These are phyloP conservation scores for Pelecanoides urinatrix DNA, from an alignment of 2,113 vertebrate species.

Conservation along the genomic window DNA sequence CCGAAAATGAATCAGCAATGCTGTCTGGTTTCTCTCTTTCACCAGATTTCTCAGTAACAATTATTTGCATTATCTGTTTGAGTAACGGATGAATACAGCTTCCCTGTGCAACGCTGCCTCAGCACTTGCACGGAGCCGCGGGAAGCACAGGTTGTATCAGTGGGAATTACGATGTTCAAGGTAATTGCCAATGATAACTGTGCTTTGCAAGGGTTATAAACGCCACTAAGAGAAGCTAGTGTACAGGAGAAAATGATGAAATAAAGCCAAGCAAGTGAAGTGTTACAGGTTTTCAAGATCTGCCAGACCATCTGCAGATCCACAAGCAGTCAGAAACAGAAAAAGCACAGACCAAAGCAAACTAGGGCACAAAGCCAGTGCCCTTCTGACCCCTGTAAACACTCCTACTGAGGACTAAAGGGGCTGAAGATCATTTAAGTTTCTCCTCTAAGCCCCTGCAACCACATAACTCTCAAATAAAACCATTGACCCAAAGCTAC, in stretches of 20 bases:
- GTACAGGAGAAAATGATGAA: not conserved
- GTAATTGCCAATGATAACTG: not conserved
- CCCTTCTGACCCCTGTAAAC: not conserved
- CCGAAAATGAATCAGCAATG: fast-evolving
- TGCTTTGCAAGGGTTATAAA: not conserved
- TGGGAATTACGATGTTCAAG: not conserved
- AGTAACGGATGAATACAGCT: not conserved
- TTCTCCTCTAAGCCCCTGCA: not conserved
- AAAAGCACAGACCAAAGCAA: not conserved
- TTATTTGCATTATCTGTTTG: not conserved
- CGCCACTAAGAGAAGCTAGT: not conserved
- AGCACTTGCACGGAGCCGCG: not conserved
- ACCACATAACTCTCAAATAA: not conserved
- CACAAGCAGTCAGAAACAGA: not conserved
- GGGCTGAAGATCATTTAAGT: not conserved
- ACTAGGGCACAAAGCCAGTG: not conserved
- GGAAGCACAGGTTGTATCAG: not conserved
- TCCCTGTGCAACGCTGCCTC: not conserved
- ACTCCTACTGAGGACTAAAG: not conserved
- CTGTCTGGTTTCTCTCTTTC: not conserved
- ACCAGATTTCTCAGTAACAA: not conserved
- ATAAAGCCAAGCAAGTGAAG: not conserved
- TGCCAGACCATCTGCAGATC: not conserved
- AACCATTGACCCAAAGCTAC: not conserved
- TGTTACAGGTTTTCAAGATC: not conserved